Percentiles rank a stretch among this genome's conserved stretches.
phyloP scores from a whole-genome alignment of 2,797 vertebrate species.

The Cryptoblepharus egeriae region DNA sequence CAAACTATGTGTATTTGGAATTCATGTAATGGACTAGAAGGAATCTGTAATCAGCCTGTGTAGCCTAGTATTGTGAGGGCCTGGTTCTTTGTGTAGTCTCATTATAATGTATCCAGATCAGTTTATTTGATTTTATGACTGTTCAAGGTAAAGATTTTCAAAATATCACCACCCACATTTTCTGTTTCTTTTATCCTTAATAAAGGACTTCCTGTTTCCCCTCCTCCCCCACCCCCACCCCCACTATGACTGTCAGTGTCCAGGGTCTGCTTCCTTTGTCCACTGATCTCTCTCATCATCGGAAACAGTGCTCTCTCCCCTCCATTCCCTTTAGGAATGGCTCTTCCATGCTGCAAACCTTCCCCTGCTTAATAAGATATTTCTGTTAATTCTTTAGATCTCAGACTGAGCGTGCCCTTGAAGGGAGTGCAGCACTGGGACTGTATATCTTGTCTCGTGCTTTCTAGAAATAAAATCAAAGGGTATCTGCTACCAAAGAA shows the following conservation, averaged over 20 bases:
- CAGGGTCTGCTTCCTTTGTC: neutral
- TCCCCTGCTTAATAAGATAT: neutral
- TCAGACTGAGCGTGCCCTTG: neutral
- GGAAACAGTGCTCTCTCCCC: neutral
- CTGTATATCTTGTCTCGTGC: constrained; percentile 7
- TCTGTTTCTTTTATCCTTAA: neutral
- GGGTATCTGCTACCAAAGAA: constrained; percentile 66
- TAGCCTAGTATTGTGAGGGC: neutral
- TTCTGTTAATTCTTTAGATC: neutral
- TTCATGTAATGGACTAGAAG: neutral
- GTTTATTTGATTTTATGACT: neutral
- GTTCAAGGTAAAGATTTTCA: neutral
- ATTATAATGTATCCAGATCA: neutral
- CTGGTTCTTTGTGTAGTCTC: neutral
- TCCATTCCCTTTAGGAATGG: neutral
- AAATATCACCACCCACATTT: neutral
- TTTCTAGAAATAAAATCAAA: constrained; percentile 68
- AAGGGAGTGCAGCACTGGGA: neutral
- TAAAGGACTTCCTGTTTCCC: neutral
- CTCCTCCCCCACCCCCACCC: neutral
- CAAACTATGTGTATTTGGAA: neutral
- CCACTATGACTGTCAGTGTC: neutral
- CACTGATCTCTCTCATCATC: neutral
- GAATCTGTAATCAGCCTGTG: neutral
- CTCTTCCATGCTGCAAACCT: neutral